Evolutionary conservation across 2,888 invertebrate species (phyloP).

Genomic region (Pristionchus arcanus): DNA sequence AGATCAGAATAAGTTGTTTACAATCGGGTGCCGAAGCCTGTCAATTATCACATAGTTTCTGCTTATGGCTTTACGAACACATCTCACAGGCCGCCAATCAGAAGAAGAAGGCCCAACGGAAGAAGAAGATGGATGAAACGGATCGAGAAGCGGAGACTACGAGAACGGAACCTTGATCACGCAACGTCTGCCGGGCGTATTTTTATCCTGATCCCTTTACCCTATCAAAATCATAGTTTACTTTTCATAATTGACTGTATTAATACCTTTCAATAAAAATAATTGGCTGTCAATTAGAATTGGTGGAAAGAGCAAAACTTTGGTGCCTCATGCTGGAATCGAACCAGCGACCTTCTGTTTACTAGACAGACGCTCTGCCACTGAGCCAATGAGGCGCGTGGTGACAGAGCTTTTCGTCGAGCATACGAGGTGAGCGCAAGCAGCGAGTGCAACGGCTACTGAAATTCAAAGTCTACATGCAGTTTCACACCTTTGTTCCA

Average conservation of each 20-base stretch:
- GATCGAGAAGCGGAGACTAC: neutral
- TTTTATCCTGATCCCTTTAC: too few species aligned
- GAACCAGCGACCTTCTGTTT: conserved; percentile 75
- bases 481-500: too few species aligned
- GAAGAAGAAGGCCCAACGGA: conserved; percentile 61
- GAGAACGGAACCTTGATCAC: neutral
- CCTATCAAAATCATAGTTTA: too few species aligned
- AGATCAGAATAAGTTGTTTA: too few species aligned
- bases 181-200: neutral
- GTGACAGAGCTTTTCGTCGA: neutral
- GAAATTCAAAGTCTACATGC: neutral
- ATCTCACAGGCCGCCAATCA: conserved; percentile 36
- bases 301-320: neutral
- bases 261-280: too few species aligned
- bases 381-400: conserved; percentile 76
- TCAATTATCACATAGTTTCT: neutral
- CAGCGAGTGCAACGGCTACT: neutral
- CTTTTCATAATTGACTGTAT: too few species aligned
- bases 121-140: conserved; percentile 58
- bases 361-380: conserved; percentile 79
- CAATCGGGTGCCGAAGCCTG: neutral
- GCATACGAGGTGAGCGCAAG: neutral
- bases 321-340: conserved; percentile 67
- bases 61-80: too few species aligned
- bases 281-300: too few species aligned